Base-by-base conservation (phyloP, 2,797 vertebrate genomes). In the Neomorphus geoffroyi region DNA sequence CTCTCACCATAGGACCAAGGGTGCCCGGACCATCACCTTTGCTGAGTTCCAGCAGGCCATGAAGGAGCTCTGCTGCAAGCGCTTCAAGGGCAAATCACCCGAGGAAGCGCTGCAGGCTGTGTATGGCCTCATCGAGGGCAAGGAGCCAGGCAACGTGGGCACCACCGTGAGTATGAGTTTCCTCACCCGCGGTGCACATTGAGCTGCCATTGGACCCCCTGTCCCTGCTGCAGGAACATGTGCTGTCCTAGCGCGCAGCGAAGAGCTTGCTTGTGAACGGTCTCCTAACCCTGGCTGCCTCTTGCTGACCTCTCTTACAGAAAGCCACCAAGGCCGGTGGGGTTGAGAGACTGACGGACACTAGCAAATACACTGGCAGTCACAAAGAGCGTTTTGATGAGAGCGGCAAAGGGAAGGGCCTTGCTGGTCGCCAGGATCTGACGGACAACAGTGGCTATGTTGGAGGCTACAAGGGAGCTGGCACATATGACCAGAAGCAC, bases 361-460 rank as follows among this genome's bases (percentile, higher is more conserved):
- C 98, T 96, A 98, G 97, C 95, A 99, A 99, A 97, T 99, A 99
- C 86, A 99, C 98, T 0, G 98, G 98, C 43, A 98, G 98, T 28
- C 99, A 99, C 97, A 99, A 99, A 97, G 98, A 98, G 95, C 98
- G 98, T 11, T 99, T 99, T 28, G 99, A 99, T 35, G 67, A 98
- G 92, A 98, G 97, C 3, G 99, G 99, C 50, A 99, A 98, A 13
- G 99, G 99, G 54, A 99, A 98, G 93, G 99, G 99, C 66, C 98
- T 98, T 66, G 98, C 98, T 1, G 99, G 99, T 4, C 97, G 98
- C 24, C 98, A 98, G 41, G 98, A 99, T 27, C 4, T 97, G 82
- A 96, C 97, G 1, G 98, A 99, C 94, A 98, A 91, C 46, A 98
- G 98, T 0, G 98, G 99, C 94, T 99, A 99, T 0, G 98, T 99